A percentile compares a stretch with the other conserved stretches of the same genome.
Evolutionary conservation across 2,797 vertebrate genomes (phyloP).

Genomic region (Phrynocephalus forsythii): DNA sequence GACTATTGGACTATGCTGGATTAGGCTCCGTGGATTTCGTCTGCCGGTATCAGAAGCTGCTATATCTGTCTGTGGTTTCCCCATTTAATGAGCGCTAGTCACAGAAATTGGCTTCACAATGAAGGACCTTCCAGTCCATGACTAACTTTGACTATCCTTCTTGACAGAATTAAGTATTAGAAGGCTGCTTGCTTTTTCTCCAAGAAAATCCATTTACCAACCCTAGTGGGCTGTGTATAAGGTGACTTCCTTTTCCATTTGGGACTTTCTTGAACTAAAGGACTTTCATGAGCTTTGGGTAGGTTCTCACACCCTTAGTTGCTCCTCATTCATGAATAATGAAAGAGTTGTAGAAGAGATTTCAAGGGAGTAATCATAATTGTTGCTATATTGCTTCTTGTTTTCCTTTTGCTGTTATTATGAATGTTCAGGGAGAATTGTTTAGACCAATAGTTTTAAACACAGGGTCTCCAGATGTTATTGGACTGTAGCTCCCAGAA

Average conservation of each 20-base stretch:
- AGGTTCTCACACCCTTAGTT: neutral
- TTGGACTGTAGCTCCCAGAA: no score
- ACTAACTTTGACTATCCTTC: neutral
- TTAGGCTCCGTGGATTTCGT: neutral
- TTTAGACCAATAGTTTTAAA: no score
- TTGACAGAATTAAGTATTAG: neutral
- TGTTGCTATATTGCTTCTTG: neutral
- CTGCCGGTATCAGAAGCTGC: neutral
- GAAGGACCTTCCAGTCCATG: neutral
- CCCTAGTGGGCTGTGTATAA: no score
- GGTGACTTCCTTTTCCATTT: no score
- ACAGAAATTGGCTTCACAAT: neutral
- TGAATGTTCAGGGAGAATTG: no score
- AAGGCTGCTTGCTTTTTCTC: neutral
- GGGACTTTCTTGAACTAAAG: neutral
- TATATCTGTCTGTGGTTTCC: neutral
- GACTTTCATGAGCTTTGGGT: neutral
- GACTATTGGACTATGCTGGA: neutral
- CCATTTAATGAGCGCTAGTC: neutral
- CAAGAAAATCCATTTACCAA: neutral
- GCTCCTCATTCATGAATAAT: neutral
- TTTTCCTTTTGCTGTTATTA: neutral
- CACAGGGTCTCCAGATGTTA: no score
- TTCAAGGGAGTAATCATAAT: neutral
- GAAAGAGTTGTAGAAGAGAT: neutral